phyloP scores from a whole-genome alignment of 2,113 vertebrate genomes.

The Gymnobelideus leadbeateri region DNA sequence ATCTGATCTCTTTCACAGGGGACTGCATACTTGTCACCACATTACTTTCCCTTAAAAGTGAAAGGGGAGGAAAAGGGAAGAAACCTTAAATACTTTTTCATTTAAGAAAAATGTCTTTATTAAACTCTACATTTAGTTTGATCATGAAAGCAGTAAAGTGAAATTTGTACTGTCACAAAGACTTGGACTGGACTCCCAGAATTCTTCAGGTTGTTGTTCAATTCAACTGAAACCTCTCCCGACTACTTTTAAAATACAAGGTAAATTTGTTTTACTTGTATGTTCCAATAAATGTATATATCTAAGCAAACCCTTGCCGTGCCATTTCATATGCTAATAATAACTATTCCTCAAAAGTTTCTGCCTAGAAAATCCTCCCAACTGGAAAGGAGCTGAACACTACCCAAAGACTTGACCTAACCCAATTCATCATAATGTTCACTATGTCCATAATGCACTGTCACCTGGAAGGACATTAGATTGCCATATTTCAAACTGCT shows the following conservation, averaged over 20 bases:
- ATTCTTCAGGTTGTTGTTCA: not conserved
- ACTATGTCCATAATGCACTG: not conserved
- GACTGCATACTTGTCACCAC: constrained; percentile 25
- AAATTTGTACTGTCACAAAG: not conserved
- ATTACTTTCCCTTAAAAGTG: constrained; percentile 55
- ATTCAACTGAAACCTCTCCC: not conserved
- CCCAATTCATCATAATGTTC: not conserved
- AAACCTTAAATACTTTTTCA: not conserved
- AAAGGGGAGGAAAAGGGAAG: not conserved
- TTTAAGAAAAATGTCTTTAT: not conserved
- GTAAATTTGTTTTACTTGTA: not conserved
- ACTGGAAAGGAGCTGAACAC: not conserved
- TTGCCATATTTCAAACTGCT: not conserved
- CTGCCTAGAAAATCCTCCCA: not conserved
- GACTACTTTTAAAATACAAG: not conserved
- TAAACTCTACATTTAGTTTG: not conserved
- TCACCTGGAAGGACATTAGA: not conserved
- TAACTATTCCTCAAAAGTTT: not conserved
- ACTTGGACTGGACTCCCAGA: not conserved
- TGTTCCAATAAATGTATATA: not conserved
- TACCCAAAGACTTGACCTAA: not conserved
- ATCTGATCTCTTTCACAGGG: constrained; percentile 27
- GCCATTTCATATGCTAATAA: not conserved
- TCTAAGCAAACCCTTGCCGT: not conserved
- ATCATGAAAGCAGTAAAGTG: not conserved